Percentiles rank a stretch among this genome's conserved stretches.
Evolutionary conservation across 2,888 invertebrate genomes (phyloP).

Genomic region (Sabatieria punctata): DNA sequence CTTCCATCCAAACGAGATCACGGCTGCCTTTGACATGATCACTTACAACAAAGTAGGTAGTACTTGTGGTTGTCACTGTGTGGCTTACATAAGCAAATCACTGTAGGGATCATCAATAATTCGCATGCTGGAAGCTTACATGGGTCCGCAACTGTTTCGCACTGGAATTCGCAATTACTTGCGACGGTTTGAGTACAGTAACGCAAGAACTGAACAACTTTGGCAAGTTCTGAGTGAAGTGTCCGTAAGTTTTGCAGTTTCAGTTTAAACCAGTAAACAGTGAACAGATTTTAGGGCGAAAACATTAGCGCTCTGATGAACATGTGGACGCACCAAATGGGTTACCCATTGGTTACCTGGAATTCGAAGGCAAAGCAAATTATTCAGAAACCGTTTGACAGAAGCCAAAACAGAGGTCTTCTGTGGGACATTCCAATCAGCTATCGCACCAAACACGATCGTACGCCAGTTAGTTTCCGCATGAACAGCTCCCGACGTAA

Average conservation of each 20-base stretch:
- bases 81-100: background rate
- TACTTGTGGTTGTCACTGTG: background rate
- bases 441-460: no score
- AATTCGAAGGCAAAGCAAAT: slow-evolving; percentile 30
- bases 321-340: slow-evolving; percentile 77
- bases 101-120: slow-evolving; percentile 62
- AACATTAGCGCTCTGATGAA: slow-evolving; percentile 46
- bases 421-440: no score
- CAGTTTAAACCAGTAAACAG: no score
- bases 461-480: no score
- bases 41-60: slow-evolving; percentile 66
- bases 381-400: slow-evolving; percentile 58
- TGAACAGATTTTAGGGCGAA: background rate
- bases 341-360: slow-evolving; percentile 55
- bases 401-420: no score
- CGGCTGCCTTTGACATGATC: slow-evolving; percentile 71
- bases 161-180: slow-evolving; percentile 55
- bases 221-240: slow-evolving; percentile 44
- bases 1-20: slow-evolving; percentile 68
- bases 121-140: slow-evolving; percentile 67
- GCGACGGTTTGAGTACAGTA: slow-evolving; percentile 48
- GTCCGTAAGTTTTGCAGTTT: background rate
- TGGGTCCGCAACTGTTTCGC: slow-evolving; percentile 38
- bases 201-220: slow-evolving; percentile 62
- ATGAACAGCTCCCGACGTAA: no score